phyloP scores from a whole-genome alignment of 2,113 vertebrate genomes.

The Varanus salvator region DNA sequence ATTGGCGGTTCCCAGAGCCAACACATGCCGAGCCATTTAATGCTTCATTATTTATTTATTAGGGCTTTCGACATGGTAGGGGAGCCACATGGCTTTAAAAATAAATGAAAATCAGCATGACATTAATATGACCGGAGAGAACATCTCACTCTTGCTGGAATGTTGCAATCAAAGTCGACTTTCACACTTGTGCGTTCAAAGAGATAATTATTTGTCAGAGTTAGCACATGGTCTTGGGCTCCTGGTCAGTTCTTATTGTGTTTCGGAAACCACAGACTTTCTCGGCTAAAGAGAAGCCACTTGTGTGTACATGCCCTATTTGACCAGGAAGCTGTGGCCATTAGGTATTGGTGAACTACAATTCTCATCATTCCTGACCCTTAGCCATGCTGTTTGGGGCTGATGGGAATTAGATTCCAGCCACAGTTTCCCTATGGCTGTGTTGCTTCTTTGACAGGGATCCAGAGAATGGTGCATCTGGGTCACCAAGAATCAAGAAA shows the following conservation, averaged over 20 bases:
- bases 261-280: background rate
- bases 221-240: constrained; percentile 42
- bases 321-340: background rate
- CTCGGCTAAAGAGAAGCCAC: background rate
- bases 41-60: constrained; percentile 66
- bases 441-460: background rate
- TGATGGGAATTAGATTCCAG: background rate
- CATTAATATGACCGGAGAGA: constrained; percentile 70
- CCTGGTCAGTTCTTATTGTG: background rate
- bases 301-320: background rate
- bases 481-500: background rate
- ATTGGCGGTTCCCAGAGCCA: constrained; percentile 38
- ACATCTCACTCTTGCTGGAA: constrained; percentile 62
- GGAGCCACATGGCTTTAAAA: constrained; percentile 52
- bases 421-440: background rate
- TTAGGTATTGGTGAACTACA: background rate
- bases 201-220: constrained; percentile 60
- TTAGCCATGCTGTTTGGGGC: too few species aligned
- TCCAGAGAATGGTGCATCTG: background rate
- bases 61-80: constrained; percentile 56
- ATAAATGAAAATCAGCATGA: constrained; percentile 71
- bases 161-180: constrained; percentile 63
- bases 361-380: background rate
- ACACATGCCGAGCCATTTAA: constrained; percentile 36
- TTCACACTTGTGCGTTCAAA: constrained; percentile 45